Conservation (phyloP, 1,140 invertebrate species). For the Gonatopus flavifemur region DNA sequence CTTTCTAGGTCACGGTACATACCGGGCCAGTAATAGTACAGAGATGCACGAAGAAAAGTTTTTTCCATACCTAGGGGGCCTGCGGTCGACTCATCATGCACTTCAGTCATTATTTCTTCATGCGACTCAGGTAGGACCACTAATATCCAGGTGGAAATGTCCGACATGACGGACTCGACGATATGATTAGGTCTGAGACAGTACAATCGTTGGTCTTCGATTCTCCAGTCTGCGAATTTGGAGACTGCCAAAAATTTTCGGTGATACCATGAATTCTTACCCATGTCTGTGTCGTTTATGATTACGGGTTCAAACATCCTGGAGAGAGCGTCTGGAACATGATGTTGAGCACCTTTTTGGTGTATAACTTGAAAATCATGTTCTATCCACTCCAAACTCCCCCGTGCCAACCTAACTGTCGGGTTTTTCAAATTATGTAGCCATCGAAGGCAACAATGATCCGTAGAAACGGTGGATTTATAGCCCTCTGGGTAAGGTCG, state of each 20-base stretch:
- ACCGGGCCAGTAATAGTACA: slow-evolving; percentile 36
- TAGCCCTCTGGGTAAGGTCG: background rate
- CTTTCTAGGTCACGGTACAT: slow-evolving; percentile 28
- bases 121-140: background rate
- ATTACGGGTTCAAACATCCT: background rate
- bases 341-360: background rate
- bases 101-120: background rate
- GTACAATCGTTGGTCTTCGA: background rate
- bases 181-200: no score
- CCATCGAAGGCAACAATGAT: slow-evolving; percentile 10
- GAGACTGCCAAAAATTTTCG: no score
- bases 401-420: slow-evolving; percentile 26
- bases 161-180: no score
- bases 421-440: background rate
- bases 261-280: no score
- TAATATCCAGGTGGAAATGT: no score
- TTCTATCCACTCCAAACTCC: slow-evolving; percentile 28
- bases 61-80: slow-evolving; percentile 29
- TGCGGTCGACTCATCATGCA: background rate
- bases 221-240: background rate
- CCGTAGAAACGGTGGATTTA: slow-evolving; percentile 4
- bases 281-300: no score
- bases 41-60: slow-evolving; percentile 19
- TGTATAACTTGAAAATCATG: background rate
- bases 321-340: background rate